Percentiles rank a stretch among this genome's conserved stretches.
These are phyloP conservation scores for Odontamblyopus rebecca DNA, from an alignment of 2,797 vertebrate genomes.

Conservation along the genomic window DNA sequence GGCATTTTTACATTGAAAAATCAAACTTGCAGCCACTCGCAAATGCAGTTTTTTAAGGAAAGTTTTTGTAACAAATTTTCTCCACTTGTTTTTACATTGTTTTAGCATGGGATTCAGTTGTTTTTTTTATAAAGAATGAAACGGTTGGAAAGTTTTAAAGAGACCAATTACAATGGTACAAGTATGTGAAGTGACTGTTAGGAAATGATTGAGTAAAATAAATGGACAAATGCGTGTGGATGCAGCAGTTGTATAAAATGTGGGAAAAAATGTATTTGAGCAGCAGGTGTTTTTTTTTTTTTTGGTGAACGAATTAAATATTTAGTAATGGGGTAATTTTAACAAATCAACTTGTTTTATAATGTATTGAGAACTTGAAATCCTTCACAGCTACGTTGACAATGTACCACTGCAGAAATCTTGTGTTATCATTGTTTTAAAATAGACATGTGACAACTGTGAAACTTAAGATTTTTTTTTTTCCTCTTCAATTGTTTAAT, in stretches of 20 bases:
- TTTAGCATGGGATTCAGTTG: slow-evolving; percentile 31
- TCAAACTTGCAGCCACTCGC: slow-evolving; percentile 39
- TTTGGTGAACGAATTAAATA: slow-evolving; percentile 34
- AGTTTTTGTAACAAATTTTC: slow-evolving; percentile 12
- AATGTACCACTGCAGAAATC: slow-evolving; percentile 25
- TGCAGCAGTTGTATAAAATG: slow-evolving; percentile 51
- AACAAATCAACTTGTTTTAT: slow-evolving; percentile 28
- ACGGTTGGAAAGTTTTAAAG: slow-evolving; percentile 52
- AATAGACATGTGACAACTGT: slow-evolving; percentile 47
- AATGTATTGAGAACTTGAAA: slow-evolving; percentile 59
- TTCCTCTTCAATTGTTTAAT: slow-evolving; percentile 4
- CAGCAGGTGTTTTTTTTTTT: slow-evolving; percentile 35
- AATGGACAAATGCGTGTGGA: slow-evolving; percentile 20
- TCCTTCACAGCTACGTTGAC: slow-evolving; percentile 52
- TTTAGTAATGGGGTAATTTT: slow-evolving; percentile 32
- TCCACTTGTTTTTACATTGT: slow-evolving; percentile 32
- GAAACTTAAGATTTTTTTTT: slow-evolving; percentile 38
- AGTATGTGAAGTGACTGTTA: slow-evolving; percentile 51
- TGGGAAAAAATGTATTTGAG: slow-evolving; percentile 49
- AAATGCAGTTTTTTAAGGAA: slow-evolving; percentile 45
- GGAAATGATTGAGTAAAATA: slow-evolving; percentile 18
- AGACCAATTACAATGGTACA: slow-evolving; percentile 71
- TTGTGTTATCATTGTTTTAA: slow-evolving; percentile 26
- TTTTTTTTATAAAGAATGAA: slow-evolving; percentile 42
- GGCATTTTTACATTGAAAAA: slow-evolving; percentile 30